A percentile compares a stretch with the other conserved stretches of the same genome.
phyloP scores from a whole-genome alignment of 1,140 invertebrate species.

The Atta texana region DNA sequence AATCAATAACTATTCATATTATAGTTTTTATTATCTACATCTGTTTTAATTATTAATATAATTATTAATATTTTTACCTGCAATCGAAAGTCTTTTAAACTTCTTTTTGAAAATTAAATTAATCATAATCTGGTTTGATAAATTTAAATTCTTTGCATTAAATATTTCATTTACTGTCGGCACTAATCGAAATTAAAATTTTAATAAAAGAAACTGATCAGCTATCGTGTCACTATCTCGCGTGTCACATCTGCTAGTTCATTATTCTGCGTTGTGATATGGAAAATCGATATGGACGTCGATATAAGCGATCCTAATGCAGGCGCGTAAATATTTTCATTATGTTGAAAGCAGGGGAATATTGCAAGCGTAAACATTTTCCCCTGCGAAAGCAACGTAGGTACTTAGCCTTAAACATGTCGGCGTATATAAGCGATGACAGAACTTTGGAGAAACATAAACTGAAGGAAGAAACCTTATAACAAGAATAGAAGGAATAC shows the following conservation, averaged over 20 bases:
- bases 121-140: background rate
- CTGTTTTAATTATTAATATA: background rate
- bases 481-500: conserved; percentile 15
- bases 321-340: conserved; percentile 50
- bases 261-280: conserved; percentile 34
- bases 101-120: background rate
- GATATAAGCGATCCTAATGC: conserved; percentile 40
- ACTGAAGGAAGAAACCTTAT: background rate
- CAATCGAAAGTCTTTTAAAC: background rate
- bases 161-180: background rate
- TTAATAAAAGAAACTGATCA: background rate
- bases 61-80: background rate
- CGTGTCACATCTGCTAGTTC: conserved; percentile 1
- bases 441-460: conserved; percentile 28
- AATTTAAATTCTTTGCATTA: conserved; percentile 3
- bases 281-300: conserved; percentile 38
- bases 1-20: background rate
- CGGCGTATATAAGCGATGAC: conserved; percentile 28
- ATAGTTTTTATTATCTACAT: background rate
- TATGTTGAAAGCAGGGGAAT: conserved; percentile 50
- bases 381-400: conserved; percentile 31
- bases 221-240: background rate
- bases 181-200: background rate
- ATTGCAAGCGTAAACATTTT: conserved; percentile 56
- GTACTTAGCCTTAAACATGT: conserved; percentile 49